phyloP scores from a whole-genome alignment of 2,797 vertebrate genomes.

The Ibycter americanus region DNA sequence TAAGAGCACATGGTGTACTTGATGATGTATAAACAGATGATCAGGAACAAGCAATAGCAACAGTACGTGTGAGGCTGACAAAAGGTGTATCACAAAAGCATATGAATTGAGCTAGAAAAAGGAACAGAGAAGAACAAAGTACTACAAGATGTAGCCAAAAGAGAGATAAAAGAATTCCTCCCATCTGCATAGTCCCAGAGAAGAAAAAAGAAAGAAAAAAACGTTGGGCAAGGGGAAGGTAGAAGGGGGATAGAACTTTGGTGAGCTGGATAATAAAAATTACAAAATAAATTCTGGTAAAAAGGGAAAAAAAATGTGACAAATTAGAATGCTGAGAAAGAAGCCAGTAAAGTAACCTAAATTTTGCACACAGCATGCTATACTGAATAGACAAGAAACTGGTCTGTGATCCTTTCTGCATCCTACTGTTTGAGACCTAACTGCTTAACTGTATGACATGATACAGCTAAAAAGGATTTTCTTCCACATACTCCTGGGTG shows the following conservation, averaged over 20 bases:
- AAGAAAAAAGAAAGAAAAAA: neutral
- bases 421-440: neutral
- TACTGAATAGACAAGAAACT: neutral
- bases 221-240: neutral
- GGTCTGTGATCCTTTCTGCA: neutral
- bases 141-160: neutral
- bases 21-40: constrained; percentile 34
- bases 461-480: neutral
- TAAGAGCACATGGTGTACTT: constrained; percentile 26
- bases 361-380: neutral
- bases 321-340: neutral
- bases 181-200: neutral
- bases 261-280: neutral
- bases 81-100: constrained; percentile 30
- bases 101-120: neutral
- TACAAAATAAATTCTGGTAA: neutral
- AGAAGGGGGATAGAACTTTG: neutral
- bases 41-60: constrained; percentile 16
- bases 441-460: neutral
- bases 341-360: neutral
- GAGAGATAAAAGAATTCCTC: neutral
- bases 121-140: neutral
- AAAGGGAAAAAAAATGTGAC: neutral
- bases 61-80: neutral
- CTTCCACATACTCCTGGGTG: neutral